Evolutionary conservation across 2,888 invertebrate genomes (phyloP), one percentile per base, ranked within the genome.

Genomic region (Troides aeacus): DNA sequence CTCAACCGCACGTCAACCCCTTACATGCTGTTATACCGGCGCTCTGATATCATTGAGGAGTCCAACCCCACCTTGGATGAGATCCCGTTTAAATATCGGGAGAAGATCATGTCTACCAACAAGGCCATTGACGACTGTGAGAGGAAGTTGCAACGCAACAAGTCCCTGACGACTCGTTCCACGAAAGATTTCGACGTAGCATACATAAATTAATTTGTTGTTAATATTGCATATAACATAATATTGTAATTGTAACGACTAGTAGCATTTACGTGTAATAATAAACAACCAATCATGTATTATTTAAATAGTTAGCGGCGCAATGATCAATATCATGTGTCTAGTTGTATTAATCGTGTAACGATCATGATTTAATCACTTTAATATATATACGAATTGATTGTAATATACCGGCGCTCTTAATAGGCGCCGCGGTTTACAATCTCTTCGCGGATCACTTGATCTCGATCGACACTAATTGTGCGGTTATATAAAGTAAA

Each of bases 1-100:
- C 90, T 96, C 10, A 93, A 94, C 73, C 94, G 95, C 3, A 95
- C 95, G 18, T 95, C 96, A 81, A 97, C 97, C 0, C 97, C 97
- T 0, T 97, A 97, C 81, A 95, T 97, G 72, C 88, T 97, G 59
- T 96, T 97, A 80, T 97, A 97, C 81, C 75, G 84, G 23, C 85
- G 90, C 21, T 85, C 87, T 64, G 93, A 94, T 76, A 84, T 93
- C 12, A 87, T 87, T 24, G 89, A 89, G 21, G 83, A 82, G 39
- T 72, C 83, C 0, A 80, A 80, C 0, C 77, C 69, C 90, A 93
- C 23, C 0, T 72, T 90, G 3, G 81, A 85, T 1, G 88, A 88
- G 1, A 74, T 92, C 7, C 89, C 92, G 0, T 81, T 82, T 2
- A 81, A 78, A 24, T 73, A 87, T 0, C 88, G 85, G 67, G 86